Evolutionary conservation across 2,888 invertebrate species (phyloP), one percentile per base, ranked within the genome.

Genomic region (Andrena chrysosceles): DNA sequence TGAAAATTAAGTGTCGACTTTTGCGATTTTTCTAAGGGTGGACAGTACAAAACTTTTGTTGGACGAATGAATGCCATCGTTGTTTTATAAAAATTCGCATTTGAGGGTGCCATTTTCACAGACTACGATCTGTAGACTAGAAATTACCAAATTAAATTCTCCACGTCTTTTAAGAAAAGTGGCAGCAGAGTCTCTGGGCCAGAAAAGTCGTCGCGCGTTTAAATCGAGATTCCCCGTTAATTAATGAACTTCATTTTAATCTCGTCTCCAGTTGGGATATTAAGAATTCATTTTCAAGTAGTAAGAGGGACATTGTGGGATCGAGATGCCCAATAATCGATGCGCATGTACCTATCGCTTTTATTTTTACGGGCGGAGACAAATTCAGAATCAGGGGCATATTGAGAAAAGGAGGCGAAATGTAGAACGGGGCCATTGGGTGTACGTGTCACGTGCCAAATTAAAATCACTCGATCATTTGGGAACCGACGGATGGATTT

Each of bases 401-500:
- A 20, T 20, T 1, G 52, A 62, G 60, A 72, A 77, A 23, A 42
- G 31, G n/a, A 77, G 81, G 52, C 13, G 60, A 77, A 77, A 86
- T 86, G 75, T 86, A 64, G 87, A 69, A 85, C 82, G 70, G 52
- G 72, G 69, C 35, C 66, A 66, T 35, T 20, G 52, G 26, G 74
- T 60, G 26, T 16, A 66, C 64, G 52, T 72, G 64, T 60, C 66
- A 48, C 63, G 68, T 35, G 23, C 68, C 74, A 73, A 62, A 83
- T 73, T 75, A 73, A 64, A 83, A 70, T 69, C 23, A 73, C 60
- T 78, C 67, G 54, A 71, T 71, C 83, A 76, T 83, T 77, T 74
- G 80, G 87, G 73, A 86, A 33, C 52, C 77, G 83, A 75, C 64
- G 42, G 77, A 86, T 85, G 64, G 71, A 35, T 59, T 52, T 54